Evolutionary conservation across 2,888 invertebrate genomes (phyloP), one percentile per base, ranked within the genome.

Genomic region (Machimus rusticus): DNA sequence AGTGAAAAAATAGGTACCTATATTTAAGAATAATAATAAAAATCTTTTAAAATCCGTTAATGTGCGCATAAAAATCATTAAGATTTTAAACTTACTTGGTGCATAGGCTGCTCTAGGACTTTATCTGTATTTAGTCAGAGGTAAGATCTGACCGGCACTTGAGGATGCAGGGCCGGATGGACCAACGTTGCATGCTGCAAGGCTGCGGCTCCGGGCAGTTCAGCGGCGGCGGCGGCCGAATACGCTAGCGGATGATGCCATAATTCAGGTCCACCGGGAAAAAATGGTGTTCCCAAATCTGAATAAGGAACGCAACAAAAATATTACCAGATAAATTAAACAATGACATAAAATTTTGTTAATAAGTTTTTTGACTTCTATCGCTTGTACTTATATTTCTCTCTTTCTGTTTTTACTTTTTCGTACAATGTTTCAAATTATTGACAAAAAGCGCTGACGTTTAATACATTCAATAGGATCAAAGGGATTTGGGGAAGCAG

Each of bases 101-200:
- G 93, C 92, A 92, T 92, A 90, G 92, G 92, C 90, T 93, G 92
- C 90, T 93, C 93, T 91, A 93, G 91, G 90, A 93, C 92, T 92
- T 93, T 93, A 90, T 93, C 93, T 90, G 93, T 96, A 96, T 97
- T 96, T 97, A 97, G 97, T 98, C 97, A 98, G 96, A 98, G 97
- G 95, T 97, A 98, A 94, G 97, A 97, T 94, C 98, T 97, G 93
- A 98, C 98, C 93, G 98, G 98, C 94, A 98, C 97, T 96, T 99
- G 98, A 93, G 98, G 98, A 94, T 98, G 98, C 94, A 99, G 96
- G 94, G 98, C 98, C 93, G 98, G 98, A 94, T 98, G 98, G 92
- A 98, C 97, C 92, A 99, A 95, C 90, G 98, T 96, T 90, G 96
- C 96, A 93, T 97, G 97, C 93, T 97, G 97, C 91, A 97, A 94